Conservation (phyloP, 2,888 invertebrate genomes). For the Andrena hattorfiana region DNA sequence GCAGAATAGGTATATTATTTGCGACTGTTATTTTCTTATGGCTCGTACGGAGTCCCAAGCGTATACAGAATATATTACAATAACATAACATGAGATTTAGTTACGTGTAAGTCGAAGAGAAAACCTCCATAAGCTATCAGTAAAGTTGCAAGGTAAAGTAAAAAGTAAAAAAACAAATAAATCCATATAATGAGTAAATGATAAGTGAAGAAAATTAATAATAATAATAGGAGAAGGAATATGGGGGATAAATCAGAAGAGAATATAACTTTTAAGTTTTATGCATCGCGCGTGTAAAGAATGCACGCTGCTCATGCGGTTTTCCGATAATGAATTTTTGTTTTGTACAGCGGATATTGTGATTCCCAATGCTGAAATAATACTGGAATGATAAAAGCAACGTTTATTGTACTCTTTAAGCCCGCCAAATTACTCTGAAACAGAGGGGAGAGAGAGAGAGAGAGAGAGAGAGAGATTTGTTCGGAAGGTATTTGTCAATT, state of each 20-base stretch:
- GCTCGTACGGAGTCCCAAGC: conserved; percentile 78
- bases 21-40: conserved; percentile 84
- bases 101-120: conserved; percentile 69
- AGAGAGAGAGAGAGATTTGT: neutral
- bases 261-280: conserved; percentile 76
- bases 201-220: conserved; percentile 63
- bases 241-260: conserved; percentile 47
- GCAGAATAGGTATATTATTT: conserved; percentile 79
- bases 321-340: conserved; percentile 82
- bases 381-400: conserved; percentile 69
- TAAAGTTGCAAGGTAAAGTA: conserved; percentile 69
- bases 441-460: neutral
- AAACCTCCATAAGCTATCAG: conserved; percentile 70
- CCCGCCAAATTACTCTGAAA: conserved; percentile 44
- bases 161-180: conserved; percentile 39
- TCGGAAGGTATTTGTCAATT: conserved; percentile 47
- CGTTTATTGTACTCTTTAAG: conserved; percentile 63
- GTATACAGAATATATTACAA: conserved; percentile 71
- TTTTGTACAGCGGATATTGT: conserved; percentile 84
- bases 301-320: conserved; percentile 72
- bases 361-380: conserved; percentile 82
- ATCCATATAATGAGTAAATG: conserved; percentile 46
- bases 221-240: conserved; percentile 57
- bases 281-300: conserved; percentile 68
- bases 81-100: conserved; percentile 76